Evolutionary conservation across 2,888 invertebrate genomes (phyloP), one percentile per base, ranked within the genome.

Genomic region (Hemistola chrysoprasaria): DNA sequence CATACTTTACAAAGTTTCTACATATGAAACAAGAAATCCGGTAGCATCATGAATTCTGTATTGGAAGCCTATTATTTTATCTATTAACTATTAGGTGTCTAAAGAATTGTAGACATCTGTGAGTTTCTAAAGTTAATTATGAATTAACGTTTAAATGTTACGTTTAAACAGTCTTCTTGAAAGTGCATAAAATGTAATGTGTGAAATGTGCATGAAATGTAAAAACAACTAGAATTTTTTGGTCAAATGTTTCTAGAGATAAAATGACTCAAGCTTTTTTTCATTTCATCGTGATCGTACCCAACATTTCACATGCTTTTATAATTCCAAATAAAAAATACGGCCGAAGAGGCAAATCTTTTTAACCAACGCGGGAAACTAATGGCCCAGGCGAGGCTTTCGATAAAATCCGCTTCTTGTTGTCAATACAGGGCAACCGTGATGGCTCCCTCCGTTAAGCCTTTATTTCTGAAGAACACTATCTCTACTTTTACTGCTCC

Each of bases 371-470:
- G 84, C 82, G 85, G 78, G 80, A 83, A 88, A 87, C 87, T 88
- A 88, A 88, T 88, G 87, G 87, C 84, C 71, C 71, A 86, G 85
- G 87, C 87, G 87, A 79, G 79, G 85, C 84, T 87, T 85, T 85
- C 76, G 77, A 68, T 67, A 68, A 85, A 87, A 88, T 87, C 87
- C 85, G 84, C 81, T 86, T 82, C 84, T 84, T 84, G 85, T 88
- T 88, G 87, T 88, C 87, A 87, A 87, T 87, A 88, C 86, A 76
- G 74, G 76, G 83, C 79, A 74, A 77, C 84, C 71, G 76, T 84
- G 86, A 87, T 82, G 86, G 78, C 78, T 82, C 78, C 77, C 81
- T 67, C 76, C 66, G 78, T 78, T 86, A 85, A 87, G 85, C 86
- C 86, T 87, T 86, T 86, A 82, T 81, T 85, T 84, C 80, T 78